Base-by-base conservation (phyloP, 1,140 invertebrate species). In the Dendrolimus kikuchii region DNA sequence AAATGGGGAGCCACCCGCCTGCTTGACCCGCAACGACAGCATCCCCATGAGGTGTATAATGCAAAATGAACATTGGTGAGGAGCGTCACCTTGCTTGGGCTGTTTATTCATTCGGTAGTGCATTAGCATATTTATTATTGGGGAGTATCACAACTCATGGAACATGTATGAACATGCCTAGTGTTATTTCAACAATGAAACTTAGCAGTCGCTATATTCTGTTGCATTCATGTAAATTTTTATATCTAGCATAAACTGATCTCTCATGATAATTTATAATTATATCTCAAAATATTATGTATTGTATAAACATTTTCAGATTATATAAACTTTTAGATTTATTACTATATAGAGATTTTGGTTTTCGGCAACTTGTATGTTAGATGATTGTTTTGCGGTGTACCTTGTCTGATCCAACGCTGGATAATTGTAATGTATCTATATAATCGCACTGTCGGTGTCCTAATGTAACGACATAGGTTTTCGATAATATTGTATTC, bases 401-500 rank as follows among this genome's bases (percentile, higher is more conserved):
- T 81, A 77, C 62, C 64, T 72, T 69, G 57, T 68, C 64, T 66
- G 73, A 77, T 77, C 68, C 67, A 73, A 58, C 60, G 73, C 77
- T 72, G 78, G 71, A 69, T 80, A 72, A 68, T 67, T 73, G 71
- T 83, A 75, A 75, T 74, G 74, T 85, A 78, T 74, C 66, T 75
- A 68, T 70, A 74, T 56, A 64, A 68, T 78, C 79, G 77, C 78
- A 83, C 80, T 75, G 77, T 83, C 74, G 66, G 66, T 81, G 79
- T 85, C 74, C 79, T 82, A 80, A 77, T 80, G 75, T 84, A 79
- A 79, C 70, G 68, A 78, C 71, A 82, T 81, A 82, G 82, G 76
- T 83, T 84, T 84, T 82, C 76, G 72, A 84, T 83, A 77, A 81
- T 81, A 83, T 81, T 82, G 78, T 86, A 86, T 82, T 86, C 80